A percentile compares a stretch with the other conserved stretches of the same genome.
phyloP scores from a whole-genome alignment of 2,113 vertebrate genomes.

The Romanogobio albipinnatus region DNA sequence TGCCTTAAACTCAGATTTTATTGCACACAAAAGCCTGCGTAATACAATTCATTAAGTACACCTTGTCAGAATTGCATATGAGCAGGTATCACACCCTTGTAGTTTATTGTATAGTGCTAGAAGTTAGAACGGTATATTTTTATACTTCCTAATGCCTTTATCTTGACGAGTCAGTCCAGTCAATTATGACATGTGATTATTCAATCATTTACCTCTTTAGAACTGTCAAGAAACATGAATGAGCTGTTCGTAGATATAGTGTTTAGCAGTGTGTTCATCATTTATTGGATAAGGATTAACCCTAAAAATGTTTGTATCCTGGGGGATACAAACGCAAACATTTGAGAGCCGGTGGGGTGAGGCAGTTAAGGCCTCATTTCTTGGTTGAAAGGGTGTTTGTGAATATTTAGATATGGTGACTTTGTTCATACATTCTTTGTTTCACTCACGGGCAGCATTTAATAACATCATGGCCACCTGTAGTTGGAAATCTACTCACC shows the following conservation, averaged over 20 bases:
- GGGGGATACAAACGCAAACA: too few relatives aligned
- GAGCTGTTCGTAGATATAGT: background rate
- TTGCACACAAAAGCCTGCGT: background rate
- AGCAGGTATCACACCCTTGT: background rate
- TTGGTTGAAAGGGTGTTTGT: too few relatives aligned
- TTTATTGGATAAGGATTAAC: background rate
- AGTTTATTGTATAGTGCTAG: background rate
- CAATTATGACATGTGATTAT: conserved; percentile 7
- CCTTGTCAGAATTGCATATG: background rate
- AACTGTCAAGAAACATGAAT: background rate
- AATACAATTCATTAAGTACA: background rate
- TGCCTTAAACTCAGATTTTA: background rate
- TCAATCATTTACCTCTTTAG: conserved; percentile 26
- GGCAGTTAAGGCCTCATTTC: too few relatives aligned
- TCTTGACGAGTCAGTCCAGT: too few relatives aligned
- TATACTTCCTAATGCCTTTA: background rate
- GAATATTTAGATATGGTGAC: too few relatives aligned
- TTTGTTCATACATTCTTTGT: too few relatives aligned
- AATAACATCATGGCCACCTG: background rate
- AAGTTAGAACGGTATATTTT: background rate
- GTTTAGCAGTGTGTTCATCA: background rate
- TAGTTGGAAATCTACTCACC: background rate
- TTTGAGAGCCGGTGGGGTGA: too few relatives aligned
- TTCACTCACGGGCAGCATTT: too few relatives aligned
- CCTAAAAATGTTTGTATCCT: too few relatives aligned